Base-by-base conservation (phyloP, 92 coral and sea anemone genomes). In the Zoanthus sociatus region DNA sequence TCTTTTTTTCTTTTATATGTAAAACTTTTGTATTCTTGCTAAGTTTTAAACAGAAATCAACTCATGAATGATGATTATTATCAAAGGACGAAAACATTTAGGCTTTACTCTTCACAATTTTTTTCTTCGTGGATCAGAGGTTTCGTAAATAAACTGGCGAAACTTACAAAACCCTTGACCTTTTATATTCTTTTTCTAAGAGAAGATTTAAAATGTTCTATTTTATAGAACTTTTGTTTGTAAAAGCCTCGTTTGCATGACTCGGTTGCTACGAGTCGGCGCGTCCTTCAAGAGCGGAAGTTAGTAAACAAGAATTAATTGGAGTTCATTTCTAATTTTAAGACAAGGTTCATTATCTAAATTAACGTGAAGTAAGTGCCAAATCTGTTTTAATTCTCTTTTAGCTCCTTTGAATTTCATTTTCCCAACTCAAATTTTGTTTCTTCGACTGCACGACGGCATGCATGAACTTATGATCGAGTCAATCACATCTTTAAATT, bases 211-310 rank as follows among this genome's bases (percentile, higher is more conserved):
- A 26, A 26, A 26, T 0, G 26, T 26, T 26, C 26, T 26, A 0
- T 26, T 26, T 26, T 26, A 26, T 26, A n/a, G n/a, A n/a, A n/a
- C n/a, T n/a, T n/a, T 37, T 37, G 42, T 5, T 18, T 67, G 8
- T 20, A 31, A 8, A 4, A 46, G 74, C 74, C 74, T 69, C 74
- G 74, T 69, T 69, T 69, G 74, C 74, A 69, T 69, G 74, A 46
- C 47, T 26, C 46, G 14, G 74, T 69, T 69, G 74, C 74, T 69
- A 69, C 7, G 74, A 9, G 17, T 69, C 10, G 17, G 3, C 46
- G 74, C 74, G 74, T 69, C 74, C 16, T 33, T 26, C 74, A 6
- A 30, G n/a, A 6, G 74, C 74, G 74, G 74, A 69, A 69, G 17
- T 69, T 69, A 30, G 45, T 69, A 30, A 69, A 69, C 74, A 69